These are phyloP conservation scores for Tubulanus polymorphus DNA, from an alignment of 2,888 invertebrate species.

Conservation along the genomic window DNA sequence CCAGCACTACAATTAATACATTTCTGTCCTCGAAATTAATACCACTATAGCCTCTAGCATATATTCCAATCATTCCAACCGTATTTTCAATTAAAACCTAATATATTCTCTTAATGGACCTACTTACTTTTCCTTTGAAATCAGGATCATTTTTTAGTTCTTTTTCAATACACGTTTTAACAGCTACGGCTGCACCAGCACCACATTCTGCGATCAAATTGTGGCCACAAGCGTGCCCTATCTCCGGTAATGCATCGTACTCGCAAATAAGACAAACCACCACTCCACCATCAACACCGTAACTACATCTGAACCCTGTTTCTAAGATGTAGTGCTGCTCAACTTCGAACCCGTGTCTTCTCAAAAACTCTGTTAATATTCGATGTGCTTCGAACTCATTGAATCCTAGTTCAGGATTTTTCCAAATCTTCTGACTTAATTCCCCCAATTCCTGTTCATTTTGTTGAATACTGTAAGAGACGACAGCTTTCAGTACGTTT, in stretches of 20 bases:
- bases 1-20: too few relatives aligned
- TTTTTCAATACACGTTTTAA: slow-evolving; percentile 1
- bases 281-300: not conserved
- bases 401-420: slow-evolving; percentile 33
- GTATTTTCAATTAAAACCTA: too few relatives aligned
- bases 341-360: slow-evolving; percentile 30
- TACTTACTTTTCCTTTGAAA: too few relatives aligned
- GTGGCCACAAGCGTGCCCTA: slow-evolving; percentile 7
- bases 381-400: slow-evolving; percentile 33
- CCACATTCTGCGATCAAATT: slow-evolving; percentile 4
- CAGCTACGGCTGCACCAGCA: not conserved
- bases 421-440: slow-evolving; percentile 33
- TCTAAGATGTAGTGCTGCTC: slow-evolving; percentile 14
- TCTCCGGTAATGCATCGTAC: slow-evolving; percentile 6
- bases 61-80: too few relatives aligned
- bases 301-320: not conserved
- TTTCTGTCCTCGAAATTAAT: too few relatives aligned
- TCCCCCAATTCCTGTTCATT: slow-evolving; percentile 23
- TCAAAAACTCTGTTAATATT: slow-evolving; percentile 26
- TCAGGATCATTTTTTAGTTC: not conserved
- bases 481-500: too few relatives aligned
- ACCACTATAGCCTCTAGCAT: too few relatives aligned
- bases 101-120: too few relatives aligned
- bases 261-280: not conserved
- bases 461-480: too few relatives aligned